Base-by-base conservation (phyloP, 2,888 invertebrate genomes). In the Spodoptera picta region DNA sequence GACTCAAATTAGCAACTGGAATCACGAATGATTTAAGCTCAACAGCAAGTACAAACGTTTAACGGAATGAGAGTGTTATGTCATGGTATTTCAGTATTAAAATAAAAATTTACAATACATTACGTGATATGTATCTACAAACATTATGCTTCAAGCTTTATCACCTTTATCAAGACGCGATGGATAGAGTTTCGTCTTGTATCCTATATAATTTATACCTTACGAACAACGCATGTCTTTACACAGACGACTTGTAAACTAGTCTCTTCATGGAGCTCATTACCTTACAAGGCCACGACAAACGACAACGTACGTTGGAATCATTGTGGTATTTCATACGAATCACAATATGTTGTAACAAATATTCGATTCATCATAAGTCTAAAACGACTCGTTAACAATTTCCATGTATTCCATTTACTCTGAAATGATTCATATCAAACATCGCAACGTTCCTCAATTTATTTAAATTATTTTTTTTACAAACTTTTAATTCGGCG, bases 61-160 rank as follows among this genome's bases (percentile, higher is more conserved):
- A 11, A 48, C 23, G 47, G 36, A 53, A 65, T 56, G 58, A 76
- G 56, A 76, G 71, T 56, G 58, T 61, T 43, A 65, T 81, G 79
- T 73, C 70, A 81, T 79, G 81, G 81, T 64, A 53, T 60, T 52
- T 50, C 14, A 51, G 43, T 44, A 50, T 59, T 24, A 52, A 65
- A 61, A 62, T 45, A 52, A 57, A 36, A 64, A 59, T 49, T 36
- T 65, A 65, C 55, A 65, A 59, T 43, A 59, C 47, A 46, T 24
- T 54, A 64, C 50, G 60, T 65, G 76, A 76, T 76, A 73, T 77
- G 69, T 76, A 58, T 63, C 44, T 44, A 65, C 62, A 57, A 58
- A 63, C 74, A 77, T 73, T 68, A 73, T 59, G 64, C 74, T 59
- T 73, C 48, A 49, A 67, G 57, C 58, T 60, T 66, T 65, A 72